Percentiles rank a stretch among this genome's conserved stretches.
These are phyloP conservation scores for Balaenoptera acutorostrata DNA, from an alignment of 2,113 vertebrate species.

Conservation along the genomic window DNA sequence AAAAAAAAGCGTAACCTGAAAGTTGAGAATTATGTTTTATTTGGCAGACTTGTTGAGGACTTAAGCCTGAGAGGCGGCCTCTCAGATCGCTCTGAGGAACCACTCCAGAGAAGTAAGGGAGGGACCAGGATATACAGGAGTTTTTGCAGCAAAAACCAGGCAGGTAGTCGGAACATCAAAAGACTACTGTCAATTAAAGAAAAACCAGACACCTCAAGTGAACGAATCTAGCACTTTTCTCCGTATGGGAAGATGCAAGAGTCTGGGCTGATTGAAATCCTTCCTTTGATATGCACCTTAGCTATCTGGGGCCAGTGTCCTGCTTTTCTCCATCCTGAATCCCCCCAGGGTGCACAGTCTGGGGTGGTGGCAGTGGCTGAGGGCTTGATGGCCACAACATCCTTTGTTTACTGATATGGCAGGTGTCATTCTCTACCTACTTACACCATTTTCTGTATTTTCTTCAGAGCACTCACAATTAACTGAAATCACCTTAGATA, in stretches of 20 bases:
- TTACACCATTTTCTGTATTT: not conserved
- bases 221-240: not conserved
- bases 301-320: not conserved
- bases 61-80: not conserved
- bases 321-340: not conserved
- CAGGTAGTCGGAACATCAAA: not conserved
- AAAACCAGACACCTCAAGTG: not conserved
- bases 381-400: not conserved
- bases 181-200: not conserved
- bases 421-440: too few species aligned
- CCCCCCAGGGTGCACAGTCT: not conserved
- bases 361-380: not conserved
- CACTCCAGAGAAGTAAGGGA: not conserved
- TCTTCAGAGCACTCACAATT: not conserved
- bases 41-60: not conserved
- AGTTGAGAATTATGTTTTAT: not conserved
- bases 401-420: not conserved
- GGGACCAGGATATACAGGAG: not conserved
- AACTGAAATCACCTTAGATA: not conserved
- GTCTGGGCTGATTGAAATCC: not conserved
- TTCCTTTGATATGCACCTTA: not conserved
- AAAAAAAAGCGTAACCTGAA: not conserved
- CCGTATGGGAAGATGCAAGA: not conserved
- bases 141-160: not conserved
- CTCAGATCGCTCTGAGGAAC: not conserved